Evolutionary conservation across 2,888 invertebrate species (phyloP), one percentile per base, ranked within the genome.

Genomic region (Chymomyza caudatula): DNA sequence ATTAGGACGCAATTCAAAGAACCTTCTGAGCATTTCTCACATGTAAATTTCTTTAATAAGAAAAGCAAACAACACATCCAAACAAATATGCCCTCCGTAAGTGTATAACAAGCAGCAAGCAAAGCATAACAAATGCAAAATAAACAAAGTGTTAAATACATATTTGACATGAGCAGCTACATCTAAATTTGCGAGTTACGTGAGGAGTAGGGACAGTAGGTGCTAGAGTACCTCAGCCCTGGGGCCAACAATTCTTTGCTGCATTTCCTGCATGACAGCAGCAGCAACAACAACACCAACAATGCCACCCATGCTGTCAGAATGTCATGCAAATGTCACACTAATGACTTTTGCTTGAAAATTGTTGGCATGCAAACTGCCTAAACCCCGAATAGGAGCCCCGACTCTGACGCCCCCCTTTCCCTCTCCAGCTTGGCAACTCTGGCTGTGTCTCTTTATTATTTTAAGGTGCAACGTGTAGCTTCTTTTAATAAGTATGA

Each of bases 131-230:
- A 70, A 72, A 66, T 76, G 80, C 70, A 79, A 79, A 82, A 67
- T 76, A 83, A 80, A 80, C 79, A 81, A 80, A 77, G 80, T 80
- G 80, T 84, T 84, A 80, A 80, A 80, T 37, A 37, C 29, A 37
- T 80, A 80, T 80, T 80, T 80, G 80, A 81, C 84, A 78, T 70
- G 77, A 68, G 69, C 77, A 74, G 29, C 66, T 49, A 60, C 73
- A 62, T 58, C 61, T 47, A 47, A 47, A 47, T 47, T 47, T 47
- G n/a, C 11, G 13, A 15, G 25, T n/a, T n/a, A n/a, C n/a, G n/a
- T n/a, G n/a, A n/a, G n/a, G n/a, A n/a, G n/a, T n/a, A 5, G 4
- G 3, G 3, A 37, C 11, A 37, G 29, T 37, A 37, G 29, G 29
- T 37, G 29, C 29, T 11, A 37, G 11, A 4, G 29, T 1, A 37